A percentile compares a stretch with the other conserved stretches of the same genome.
Conservation (phyloP, 2,113 vertebrate genomes). For the Chaenocephalus aceratus region DNA sequence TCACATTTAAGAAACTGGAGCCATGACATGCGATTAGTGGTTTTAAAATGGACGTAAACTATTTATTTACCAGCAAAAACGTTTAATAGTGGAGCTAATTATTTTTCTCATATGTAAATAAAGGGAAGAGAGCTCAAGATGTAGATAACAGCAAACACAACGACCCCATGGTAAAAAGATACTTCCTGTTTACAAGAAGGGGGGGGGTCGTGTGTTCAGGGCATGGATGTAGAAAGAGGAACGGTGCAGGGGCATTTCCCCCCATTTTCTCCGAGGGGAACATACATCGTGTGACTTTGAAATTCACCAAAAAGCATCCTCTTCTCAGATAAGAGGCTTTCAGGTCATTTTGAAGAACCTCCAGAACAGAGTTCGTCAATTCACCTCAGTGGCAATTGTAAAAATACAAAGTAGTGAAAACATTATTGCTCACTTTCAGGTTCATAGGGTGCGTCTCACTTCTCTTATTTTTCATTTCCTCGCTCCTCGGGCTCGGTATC, state of each 20-base stretch:
- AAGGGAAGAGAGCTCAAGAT: neutral
- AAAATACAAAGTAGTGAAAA: too few species aligned
- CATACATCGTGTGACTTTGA: neutral
- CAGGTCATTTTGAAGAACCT: neutral
- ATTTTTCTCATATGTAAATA: neutral
- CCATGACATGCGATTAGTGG: neutral
- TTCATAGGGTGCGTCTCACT: too few species aligned
- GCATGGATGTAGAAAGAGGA: neutral
- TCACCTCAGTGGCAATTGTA: too few species aligned
- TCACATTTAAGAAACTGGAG: neutral
- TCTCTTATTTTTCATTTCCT: too few species aligned
- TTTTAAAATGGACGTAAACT: too few species aligned
- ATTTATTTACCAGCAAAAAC: neutral
- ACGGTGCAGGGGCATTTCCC: neutral
- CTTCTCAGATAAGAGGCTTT: neutral
- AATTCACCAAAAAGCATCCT: neutral
- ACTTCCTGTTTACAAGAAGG: constrained; percentile 6
- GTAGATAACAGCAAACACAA: neutral
- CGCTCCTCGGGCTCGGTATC: too few species aligned
- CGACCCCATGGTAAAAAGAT: neutral
- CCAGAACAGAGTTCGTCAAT: neutral
- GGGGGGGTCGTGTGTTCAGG: neutral
- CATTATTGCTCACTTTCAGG: too few species aligned
- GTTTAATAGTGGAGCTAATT: neutral
- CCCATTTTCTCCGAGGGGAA: neutral